Conservation (phyloP, 1,140 invertebrate species). For the Pygmarrhopalites habei region DNA sequence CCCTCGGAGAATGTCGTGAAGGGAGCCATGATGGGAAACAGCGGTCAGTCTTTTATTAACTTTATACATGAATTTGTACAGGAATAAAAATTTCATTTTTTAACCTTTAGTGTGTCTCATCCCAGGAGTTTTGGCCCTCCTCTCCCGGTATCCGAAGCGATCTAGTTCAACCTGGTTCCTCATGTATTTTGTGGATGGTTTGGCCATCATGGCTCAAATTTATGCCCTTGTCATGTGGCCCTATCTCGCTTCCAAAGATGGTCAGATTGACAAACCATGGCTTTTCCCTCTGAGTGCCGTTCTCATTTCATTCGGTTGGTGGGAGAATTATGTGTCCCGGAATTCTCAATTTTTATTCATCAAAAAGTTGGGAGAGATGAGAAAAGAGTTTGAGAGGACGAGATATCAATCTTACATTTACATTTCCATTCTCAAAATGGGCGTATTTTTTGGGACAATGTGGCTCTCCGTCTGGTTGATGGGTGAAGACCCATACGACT, state of each 20-base stretch:
- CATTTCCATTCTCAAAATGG: constrained; percentile 43
- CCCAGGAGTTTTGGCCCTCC: constrained; percentile 46
- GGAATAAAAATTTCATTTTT: too few relatives aligned
- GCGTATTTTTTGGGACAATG: constrained; percentile 41
- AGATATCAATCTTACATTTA: constrained; percentile 47
- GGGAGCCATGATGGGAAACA: constrained; percentile 49
- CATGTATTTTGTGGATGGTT: constrained; percentile 40
- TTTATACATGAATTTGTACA: too few relatives aligned
- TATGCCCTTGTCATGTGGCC: constrained; percentile 28
- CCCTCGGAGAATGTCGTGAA: constrained; percentile 49
- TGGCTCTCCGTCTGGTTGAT: constrained; percentile 43
- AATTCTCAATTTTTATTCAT: constrained; percentile 14
- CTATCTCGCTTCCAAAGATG: constrained; percentile 6
- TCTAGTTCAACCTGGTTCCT: constrained; percentile 6
- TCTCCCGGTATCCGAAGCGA: constrained; percentile 4
- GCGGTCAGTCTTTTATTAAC: too few relatives aligned
- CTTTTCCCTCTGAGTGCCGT: constrained; percentile 46
- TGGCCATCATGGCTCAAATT: constrained; percentile 41
- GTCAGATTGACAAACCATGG: constrained; percentile 40
- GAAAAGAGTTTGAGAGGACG: constrained; percentile 39
- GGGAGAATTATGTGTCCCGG: constrained; percentile 50
- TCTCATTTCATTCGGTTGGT: constrained; percentile 49
- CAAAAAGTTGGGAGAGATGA: neutral
- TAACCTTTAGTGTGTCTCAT: constrained; percentile 48
- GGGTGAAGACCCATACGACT: neutral